Evolutionary conservation across 2,113 vertebrate species (phyloP), one percentile per base, ranked within the genome.

Genomic region (Tragelaphus strepsiceros): DNA sequence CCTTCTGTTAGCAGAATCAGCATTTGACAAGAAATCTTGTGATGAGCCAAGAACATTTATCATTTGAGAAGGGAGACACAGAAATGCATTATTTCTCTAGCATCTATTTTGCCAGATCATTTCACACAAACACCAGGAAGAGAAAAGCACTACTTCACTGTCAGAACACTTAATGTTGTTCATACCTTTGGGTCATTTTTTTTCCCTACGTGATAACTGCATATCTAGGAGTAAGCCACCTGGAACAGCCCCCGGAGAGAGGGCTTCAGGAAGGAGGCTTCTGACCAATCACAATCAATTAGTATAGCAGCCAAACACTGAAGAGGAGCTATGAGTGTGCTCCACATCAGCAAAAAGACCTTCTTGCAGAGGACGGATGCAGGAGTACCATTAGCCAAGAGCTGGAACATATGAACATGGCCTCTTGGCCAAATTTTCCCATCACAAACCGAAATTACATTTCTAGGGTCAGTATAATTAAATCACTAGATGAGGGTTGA

Each of bases 61-160:
- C 99, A 99, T 98, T 97, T 96, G 93, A 95, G 98, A 98, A 98
- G 98, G 96, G 97, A 98, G 98, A 98, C 86, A 96, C 88, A 98
- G 98, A 98, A 98, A 98, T 92, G 97, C 97, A 98, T 99, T 98
- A 98, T 98, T 98, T 98, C 98, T 98, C 98, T 97, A 98, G 97
- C 98, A 98, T 99, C 98, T 98, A 96, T 98, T 99, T 99, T 99
- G 98, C 98, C 99, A 99, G 98, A 98, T 98, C 98, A 99, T 99
- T 99, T 99, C 98, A 98, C 99, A 98, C 97, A 98, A 99, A 98
- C 77, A n/a, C 97, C 74, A 32, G 77, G 84, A 96, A 98, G 98
- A 98, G 98, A 97, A 97, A 98, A 98, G 97, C 97, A 98, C 98
- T 98, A 97, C 91, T 98, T 99, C 99, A 98, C 98, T 99, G 98